These are phyloP conservation scores for Hypomecis punctinalis DNA, from an alignment of 2,888 invertebrate species.

Conservation along the genomic window DNA sequence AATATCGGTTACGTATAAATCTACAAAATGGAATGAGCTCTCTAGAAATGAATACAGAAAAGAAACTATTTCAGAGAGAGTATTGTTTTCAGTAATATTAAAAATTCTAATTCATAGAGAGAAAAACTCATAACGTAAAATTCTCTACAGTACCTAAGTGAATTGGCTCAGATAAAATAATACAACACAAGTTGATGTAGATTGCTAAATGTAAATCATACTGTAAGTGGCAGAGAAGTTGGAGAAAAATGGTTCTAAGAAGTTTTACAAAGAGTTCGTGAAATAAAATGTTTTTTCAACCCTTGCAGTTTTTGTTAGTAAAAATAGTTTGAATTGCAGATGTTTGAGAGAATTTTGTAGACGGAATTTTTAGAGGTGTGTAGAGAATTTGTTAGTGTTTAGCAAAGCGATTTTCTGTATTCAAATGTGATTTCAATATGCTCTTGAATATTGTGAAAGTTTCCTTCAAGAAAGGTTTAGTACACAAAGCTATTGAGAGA, in stretches of 20 bases:
- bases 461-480: conserved; percentile 67
- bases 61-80: conserved; percentile 22
- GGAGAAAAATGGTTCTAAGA: conserved; percentile 14
- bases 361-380: background rate
- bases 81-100: conserved; percentile 9
- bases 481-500: conserved; percentile 75
- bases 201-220: conserved; percentile 16
- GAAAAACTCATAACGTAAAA: conserved; percentile 16
- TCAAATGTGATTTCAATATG: conserved; percentile 1
- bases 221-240: background rate
- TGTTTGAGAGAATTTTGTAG: background rate
- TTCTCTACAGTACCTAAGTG: conserved; percentile 9
- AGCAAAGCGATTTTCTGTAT: conserved; percentile 1
- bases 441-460: conserved; percentile 50
- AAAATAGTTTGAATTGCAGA: no score
- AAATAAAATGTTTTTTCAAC: background rate
- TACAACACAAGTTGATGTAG: conserved; percentile 16
- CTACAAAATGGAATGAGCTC: conserved; percentile 20
- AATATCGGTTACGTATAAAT: conserved; percentile 1
- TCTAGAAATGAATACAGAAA: conserved; percentile 36
- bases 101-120: conserved; percentile 13
- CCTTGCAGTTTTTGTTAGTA: no score
- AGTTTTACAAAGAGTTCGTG: background rate
- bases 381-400: no score
- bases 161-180: conserved; percentile 6